These are phyloP conservation scores for Malacosoma neustria DNA, from an alignment of 2,888 invertebrate genomes.

Conservation along the genomic window DNA sequence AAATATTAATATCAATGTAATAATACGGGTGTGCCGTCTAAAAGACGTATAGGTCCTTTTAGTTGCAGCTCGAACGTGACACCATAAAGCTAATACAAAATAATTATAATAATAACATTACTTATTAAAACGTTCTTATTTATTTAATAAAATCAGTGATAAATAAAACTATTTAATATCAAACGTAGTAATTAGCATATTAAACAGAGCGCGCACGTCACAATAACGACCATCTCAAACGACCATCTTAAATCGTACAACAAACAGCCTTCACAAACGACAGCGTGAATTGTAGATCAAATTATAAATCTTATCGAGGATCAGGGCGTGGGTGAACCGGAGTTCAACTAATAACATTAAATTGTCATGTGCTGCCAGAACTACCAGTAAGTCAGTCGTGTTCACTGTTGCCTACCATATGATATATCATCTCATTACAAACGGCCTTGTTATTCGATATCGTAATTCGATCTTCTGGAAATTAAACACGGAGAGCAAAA, in stretches of 20 bases:
- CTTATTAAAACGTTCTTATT: too few species aligned
- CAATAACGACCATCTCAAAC: neutral
- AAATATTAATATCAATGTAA: too few species aligned
- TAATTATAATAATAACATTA: too few species aligned
- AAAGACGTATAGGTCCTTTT: too few species aligned
- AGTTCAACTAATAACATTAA: slow-evolving; percentile 26
- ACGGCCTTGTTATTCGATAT: slow-evolving; percentile 60
- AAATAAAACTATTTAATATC: too few species aligned
- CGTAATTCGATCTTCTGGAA: slow-evolving; percentile 46
- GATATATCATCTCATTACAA: slow-evolving; percentile 55
- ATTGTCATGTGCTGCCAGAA: slow-evolving; percentile 24
- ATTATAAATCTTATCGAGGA: slow-evolving; percentile 32
- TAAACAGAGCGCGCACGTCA: neutral
- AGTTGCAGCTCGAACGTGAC: too few species aligned
- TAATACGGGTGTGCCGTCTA: too few species aligned
- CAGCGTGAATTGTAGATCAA: slow-evolving; percentile 32
- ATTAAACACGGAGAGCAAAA: slow-evolving; percentile 41
- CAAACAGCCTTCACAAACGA: slow-evolving; percentile 1
- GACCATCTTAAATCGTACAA: neutral
- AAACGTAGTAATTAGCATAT: too few species aligned
- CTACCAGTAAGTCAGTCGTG: slow-evolving; percentile 43
- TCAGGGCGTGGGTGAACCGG: slow-evolving; percentile 29
- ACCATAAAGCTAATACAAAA: too few species aligned
- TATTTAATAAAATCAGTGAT: too few species aligned
- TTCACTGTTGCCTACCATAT: slow-evolving; percentile 60